Evolutionary conservation across 37 sponge, comb jelly and placozoan genomes (phyloP), one percentile per base, ranked within the genome.

Genomic region (Amphimedon queenslandica): DNA sequence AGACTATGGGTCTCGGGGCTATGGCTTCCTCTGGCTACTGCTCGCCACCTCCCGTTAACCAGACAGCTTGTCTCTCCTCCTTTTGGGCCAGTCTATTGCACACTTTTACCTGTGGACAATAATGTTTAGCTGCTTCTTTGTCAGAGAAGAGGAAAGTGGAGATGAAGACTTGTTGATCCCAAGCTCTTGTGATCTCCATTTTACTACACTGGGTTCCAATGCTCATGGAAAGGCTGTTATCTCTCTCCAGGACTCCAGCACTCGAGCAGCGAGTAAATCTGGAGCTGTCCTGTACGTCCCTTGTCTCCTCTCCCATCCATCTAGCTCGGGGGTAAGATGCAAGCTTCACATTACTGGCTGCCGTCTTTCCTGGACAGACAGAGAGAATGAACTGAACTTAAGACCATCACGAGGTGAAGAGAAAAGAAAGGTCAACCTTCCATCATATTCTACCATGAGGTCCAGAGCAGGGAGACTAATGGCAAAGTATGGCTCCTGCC

Each of bases 221-320:
- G 13, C 13, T 47, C 13, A 47, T 47, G 51, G 8, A 8, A 18
- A 47, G 51, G 51, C 8, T 47, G 13, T 13, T 47, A 13, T 47
- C 51, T 47, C 13, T 47, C 51, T 47, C 51, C 51, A 13, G 13
- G 13, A 47, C 51, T 47, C 51, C 8, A 8, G 51, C 13, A 8
- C 13, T 47, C 51, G 13, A 8, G n/a, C n/a, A n/a, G n/a, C n/a
- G n/a, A n/a, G n/a, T n/a, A n/a, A n/a, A n/a, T n/a, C n/a, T n/a
- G n/a, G n/a, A n/a, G n/a, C n/a, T n/a, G n/a, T n/a, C n/a, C 61
- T 77, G 29, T 78, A 39, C 42, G 74, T 84, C 0, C 74, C 85
- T 13, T 56, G 61, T 8, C 67, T 77, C 2, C 27, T 78, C 37
- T 47, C 58, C 11, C 73, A 70, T 28, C 58, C 25, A 21, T 64